Evolutionary conservation across 2,888 invertebrate genomes (phyloP).

Genomic region (Papilio demoleus): DNA sequence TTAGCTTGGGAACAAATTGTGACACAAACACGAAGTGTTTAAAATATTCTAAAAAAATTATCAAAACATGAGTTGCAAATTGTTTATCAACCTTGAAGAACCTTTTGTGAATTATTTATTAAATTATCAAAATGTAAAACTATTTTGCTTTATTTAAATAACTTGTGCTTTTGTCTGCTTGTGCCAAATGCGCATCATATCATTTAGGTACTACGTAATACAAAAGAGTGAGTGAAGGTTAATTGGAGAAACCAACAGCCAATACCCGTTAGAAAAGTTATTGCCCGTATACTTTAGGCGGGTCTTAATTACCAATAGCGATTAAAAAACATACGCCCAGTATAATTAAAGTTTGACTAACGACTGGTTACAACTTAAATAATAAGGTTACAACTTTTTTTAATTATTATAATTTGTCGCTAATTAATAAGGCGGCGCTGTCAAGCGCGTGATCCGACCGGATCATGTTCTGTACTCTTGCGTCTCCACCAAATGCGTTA

Average conservation of each 20-base stretch:
- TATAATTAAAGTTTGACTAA: neutral
- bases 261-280: neutral
- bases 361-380: constrained; percentile 2
- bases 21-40: constrained; percentile 4
- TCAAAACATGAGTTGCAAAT: neutral
- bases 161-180: neutral
- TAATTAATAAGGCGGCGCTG: no score
- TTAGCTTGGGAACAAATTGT: neutral
- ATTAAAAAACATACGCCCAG: neutral
- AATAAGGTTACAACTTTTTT: neutral
- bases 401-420: no score
- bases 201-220: no score
- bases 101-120: no score
- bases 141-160: no score
- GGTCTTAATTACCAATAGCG: neutral
- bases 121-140: no score
- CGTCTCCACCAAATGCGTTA: no score
- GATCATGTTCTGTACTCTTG: no score
- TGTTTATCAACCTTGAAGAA: no score
- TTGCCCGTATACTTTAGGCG: neutral
- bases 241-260: neutral
- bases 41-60: neutral
- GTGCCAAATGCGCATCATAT: no score
- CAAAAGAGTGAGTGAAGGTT: neutral
- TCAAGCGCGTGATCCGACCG: no score